Percentiles rank a stretch among this genome's conserved stretches.
Conservation (phyloP, 2,797 vertebrate genomes). For the Tenualosa ilisha region DNA sequence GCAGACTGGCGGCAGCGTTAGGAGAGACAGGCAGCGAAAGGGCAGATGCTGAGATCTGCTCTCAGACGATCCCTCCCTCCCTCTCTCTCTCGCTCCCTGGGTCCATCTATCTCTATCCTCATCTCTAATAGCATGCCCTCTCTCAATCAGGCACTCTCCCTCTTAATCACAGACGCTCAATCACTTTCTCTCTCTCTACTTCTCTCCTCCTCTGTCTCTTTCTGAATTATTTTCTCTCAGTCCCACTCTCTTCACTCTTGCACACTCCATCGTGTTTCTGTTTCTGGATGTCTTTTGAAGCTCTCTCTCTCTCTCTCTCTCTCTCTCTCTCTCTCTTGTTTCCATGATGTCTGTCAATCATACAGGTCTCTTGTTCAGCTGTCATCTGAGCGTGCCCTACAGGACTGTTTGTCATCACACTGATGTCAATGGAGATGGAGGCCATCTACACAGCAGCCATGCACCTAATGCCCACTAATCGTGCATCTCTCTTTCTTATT, state of each 20-base stretch:
- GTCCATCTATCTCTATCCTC: constrained; percentile 45
- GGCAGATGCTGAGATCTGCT: neutral
- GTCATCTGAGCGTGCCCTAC: neutral
- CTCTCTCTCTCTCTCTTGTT: neutral
- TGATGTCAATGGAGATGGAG: neutral
- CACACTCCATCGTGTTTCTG: neutral
- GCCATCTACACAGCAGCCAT: neutral
- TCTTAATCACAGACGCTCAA: constrained; percentile 22
- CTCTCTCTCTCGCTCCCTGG: neutral
- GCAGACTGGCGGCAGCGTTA: neutral
- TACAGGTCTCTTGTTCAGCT: neutral
- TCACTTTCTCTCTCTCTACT: constrained; percentile 46
- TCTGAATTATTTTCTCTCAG: constrained; percentile 44
- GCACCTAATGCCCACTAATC: neutral
- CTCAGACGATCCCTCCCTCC: neutral
- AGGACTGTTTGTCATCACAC: neutral
- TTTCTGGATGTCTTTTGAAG: neutral
- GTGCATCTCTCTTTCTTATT: neutral
- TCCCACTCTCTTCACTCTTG: constrained; percentile 34
- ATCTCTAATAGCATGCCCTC: constrained; percentile 45
- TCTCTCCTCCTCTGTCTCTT: neutral
- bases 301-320: neutral
- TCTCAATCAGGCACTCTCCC: constrained; percentile 26
- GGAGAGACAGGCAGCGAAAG: neutral
- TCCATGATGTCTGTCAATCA: constrained; percentile 15